Percentiles rank a stretch among this genome's conserved stretches.
phyloP scores from a whole-genome alignment of 2,113 vertebrate species.

The Ovibos moschatus region DNA sequence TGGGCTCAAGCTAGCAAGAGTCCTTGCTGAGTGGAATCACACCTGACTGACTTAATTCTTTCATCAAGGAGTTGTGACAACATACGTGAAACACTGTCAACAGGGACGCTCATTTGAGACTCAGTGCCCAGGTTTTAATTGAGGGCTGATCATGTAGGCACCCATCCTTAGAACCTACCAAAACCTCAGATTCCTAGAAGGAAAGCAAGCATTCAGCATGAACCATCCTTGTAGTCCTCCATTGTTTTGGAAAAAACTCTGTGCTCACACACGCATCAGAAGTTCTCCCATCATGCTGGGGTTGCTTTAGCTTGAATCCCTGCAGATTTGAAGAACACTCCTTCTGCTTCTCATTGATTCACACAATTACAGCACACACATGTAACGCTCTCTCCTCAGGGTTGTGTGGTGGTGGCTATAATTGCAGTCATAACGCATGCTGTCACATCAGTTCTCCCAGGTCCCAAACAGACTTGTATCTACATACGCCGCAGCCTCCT shows the following conservation, averaged over 20 bases:
- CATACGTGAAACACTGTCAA: not conserved
- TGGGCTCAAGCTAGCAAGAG: not conserved
- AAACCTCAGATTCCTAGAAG: not conserved
- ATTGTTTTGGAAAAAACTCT: not conserved
- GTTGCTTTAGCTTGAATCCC: not conserved
- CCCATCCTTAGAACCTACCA: not conserved
- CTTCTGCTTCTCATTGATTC: not conserved
- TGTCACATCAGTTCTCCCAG: not conserved
- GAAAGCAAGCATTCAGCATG: not conserved
- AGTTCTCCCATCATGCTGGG: not conserved
- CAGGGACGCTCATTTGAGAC: not conserved
- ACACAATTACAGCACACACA: fast-evolving
- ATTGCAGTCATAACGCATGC: not conserved
- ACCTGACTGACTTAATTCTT: not conserved
- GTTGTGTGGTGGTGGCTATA: not conserved
- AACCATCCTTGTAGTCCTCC: not conserved
- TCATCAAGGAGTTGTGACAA: not conserved
- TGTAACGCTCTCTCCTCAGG: not conserved
- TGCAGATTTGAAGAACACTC: not conserved
- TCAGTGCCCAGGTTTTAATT: not conserved
- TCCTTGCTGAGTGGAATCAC: not conserved
- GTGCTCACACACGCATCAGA: not conserved
- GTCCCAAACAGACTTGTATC: not conserved
- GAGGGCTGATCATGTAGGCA: not conserved
- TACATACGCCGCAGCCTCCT: not conserved